Conservation (phyloP, 2,113 vertebrate species). For the Ceyx margarethae region DNA sequence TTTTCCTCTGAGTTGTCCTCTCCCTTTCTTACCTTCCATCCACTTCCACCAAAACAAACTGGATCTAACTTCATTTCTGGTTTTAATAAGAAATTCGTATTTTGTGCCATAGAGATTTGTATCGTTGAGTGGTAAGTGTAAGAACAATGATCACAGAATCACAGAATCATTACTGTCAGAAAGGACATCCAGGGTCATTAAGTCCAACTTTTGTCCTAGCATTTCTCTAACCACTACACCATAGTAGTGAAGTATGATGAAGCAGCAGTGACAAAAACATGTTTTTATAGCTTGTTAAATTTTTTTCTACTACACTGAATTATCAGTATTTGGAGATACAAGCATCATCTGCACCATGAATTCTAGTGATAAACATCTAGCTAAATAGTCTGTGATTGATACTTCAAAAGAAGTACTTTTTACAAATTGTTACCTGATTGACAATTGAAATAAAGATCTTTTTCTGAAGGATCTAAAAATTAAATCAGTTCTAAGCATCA, state of each 20-base stretch:
- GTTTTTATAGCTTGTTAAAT: not conserved
- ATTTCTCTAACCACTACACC: too few relatives aligned
- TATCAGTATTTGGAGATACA: not conserved
- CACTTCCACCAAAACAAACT: not conserved
- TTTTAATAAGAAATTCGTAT: not conserved
- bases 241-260: not conserved
- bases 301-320: not conserved
- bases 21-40: not conserved
- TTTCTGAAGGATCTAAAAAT: not conserved
- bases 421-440: not conserved
- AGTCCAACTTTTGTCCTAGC: too few relatives aligned
- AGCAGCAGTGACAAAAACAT: not conserved
- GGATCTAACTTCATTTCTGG: not conserved
- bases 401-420: not conserved
- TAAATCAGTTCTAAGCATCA: not conserved
- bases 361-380: not conserved
- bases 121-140: not conserved
- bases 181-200: too few relatives aligned
- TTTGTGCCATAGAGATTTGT: not conserved
- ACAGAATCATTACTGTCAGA: too few relatives aligned
- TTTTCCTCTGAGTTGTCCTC: not conserved
- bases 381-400: not conserved
- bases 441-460: not conserved
- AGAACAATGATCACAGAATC: not conserved
- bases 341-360: not conserved